Percentiles rank a stretch among this genome's conserved stretches.
These are phyloP conservation scores for Drosophila suzukii DNA, from an alignment of 1,140 invertebrate species.

Conservation along the genomic window DNA sequence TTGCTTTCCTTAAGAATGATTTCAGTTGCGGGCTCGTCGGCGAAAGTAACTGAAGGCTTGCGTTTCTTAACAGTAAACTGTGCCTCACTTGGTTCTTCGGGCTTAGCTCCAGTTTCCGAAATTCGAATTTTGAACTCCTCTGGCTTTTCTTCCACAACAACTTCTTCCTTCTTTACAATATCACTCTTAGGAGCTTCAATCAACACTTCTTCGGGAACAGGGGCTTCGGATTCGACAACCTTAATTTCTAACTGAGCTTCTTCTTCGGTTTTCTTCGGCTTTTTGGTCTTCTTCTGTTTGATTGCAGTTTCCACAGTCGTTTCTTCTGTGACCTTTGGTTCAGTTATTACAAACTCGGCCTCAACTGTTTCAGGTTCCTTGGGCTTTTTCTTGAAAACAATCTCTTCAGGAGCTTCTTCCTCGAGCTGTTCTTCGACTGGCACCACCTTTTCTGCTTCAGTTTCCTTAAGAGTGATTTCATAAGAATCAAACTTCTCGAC, in stretches of 20 bases:
- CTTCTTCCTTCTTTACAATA: conserved; percentile 26
- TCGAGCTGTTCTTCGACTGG: conserved; percentile 36
- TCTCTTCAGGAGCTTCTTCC: conserved; percentile 60
- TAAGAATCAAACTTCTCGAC: conserved; percentile 68
- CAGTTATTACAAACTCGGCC: conserved; percentile 61
- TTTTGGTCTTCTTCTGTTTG: conserved; percentile 81
- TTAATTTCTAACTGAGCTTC: conserved; percentile 68
- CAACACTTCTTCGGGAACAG: conserved; percentile 39
- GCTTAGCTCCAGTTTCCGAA: conserved; percentile 30
- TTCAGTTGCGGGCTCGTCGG: conserved; percentile 73
- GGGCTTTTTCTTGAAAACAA: conserved; percentile 64
- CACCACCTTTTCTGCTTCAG: conserved; percentile 49
- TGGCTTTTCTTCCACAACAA: conserved; percentile 40
- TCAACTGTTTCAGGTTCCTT: conserved; percentile 58
- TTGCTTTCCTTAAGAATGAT: conserved; percentile 65
- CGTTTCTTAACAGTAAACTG: conserved; percentile 62
- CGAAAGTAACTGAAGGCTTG: conserved; percentile 50
- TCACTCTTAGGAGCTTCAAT: conserved; percentile 25
- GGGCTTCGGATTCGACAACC: conserved; percentile 57
- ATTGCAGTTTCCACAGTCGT: conserved; percentile 70
- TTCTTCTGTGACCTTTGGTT: conserved; percentile 75
- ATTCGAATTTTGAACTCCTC: conserved; percentile 39
- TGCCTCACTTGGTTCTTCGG: conserved; percentile 50
- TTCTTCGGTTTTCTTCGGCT: conserved; percentile 84
- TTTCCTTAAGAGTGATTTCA: conserved; percentile 67